phyloP scores from a whole-genome alignment of 2,797 vertebrate genomes.

The Scolopax bukidnonensis region DNA sequence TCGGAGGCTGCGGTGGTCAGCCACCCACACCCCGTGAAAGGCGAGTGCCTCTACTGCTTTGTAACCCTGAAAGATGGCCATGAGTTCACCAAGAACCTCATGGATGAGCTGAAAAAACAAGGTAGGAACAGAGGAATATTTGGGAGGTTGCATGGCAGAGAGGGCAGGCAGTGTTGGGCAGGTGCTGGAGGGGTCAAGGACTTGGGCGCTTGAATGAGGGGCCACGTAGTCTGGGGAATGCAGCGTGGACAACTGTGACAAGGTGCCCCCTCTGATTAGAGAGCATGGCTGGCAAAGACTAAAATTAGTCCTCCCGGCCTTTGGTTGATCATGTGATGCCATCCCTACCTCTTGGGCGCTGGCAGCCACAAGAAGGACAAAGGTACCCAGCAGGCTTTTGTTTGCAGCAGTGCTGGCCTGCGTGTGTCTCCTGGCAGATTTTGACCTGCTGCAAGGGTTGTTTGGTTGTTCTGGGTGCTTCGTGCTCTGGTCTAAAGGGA shows the following conservation, averaged over 20 bases:
- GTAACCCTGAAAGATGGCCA: slow-evolving; percentile 89
- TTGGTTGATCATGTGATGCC: slow-evolving; percentile 1
- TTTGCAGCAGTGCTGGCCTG: background rate
- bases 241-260: background rate
- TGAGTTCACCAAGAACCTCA: slow-evolving; percentile 79
- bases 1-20: slow-evolving; percentile 93
- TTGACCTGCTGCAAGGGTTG: background rate
- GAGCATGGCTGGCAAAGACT: background rate
- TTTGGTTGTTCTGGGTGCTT: background rate
- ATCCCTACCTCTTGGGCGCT: background rate
- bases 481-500: background rate
- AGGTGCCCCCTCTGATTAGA: background rate
- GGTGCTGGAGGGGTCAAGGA: background rate
- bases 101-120: slow-evolving; percentile 87
- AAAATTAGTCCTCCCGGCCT: slow-evolving; percentile 11
- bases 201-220: background rate
- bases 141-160: background rate
- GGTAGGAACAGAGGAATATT: slow-evolving; percentile 71
- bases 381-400: background rate
- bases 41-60: slow-evolving; percentile 96
- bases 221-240: background rate
- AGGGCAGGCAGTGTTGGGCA: background rate
- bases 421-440: background rate
- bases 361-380: background rate
- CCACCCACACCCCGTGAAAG: slow-evolving; percentile 91